Conservation (phyloP, 64 coral and sea anemone genomes). For the Montipora capricornis region DNA sequence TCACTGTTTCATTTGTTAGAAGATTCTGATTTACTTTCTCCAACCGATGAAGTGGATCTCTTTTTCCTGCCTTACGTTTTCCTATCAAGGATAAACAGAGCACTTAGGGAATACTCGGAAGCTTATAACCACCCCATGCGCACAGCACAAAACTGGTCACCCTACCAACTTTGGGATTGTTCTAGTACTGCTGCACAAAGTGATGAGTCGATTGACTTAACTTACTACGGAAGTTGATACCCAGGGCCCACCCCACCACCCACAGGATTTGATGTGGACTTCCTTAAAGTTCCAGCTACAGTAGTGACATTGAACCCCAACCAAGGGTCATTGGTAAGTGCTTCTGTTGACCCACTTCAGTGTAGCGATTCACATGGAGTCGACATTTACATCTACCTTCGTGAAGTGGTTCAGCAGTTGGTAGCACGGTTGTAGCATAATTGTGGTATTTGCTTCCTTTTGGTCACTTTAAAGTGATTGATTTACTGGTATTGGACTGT, state of each 20-base stretch:
- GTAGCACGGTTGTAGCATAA: background rate
- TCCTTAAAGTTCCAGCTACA: conserved; percentile 48
- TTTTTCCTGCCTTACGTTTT: too few relatives aligned
- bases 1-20: conserved; percentile 67
- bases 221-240: conserved; percentile 35
- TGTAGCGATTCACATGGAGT: conserved; percentile 48
- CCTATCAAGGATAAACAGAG: too few relatives aligned
- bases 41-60: conserved; percentile 19
- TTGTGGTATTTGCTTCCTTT: background rate
- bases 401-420: conserved; percentile 33
- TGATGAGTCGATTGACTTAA: conserved; percentile 33
- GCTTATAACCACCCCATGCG: conserved; percentile 29
- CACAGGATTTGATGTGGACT: conserved; percentile 58
- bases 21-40: conserved; percentile 51
- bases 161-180: conserved; percentile 16
- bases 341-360: conserved; percentile 33
- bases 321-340: conserved; percentile 5
- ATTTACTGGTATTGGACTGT: background rate
- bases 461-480: background rate
- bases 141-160: conserved; percentile 56
- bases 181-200: conserved; percentile 24
- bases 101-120: too few relatives aligned
- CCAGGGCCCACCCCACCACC: conserved; percentile 6
- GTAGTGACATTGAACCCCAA: background rate
- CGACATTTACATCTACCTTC: conserved; percentile 29